phyloP scores from a whole-genome alignment of 2,797 vertebrate species.

The Novumbra hubbsi region DNA sequence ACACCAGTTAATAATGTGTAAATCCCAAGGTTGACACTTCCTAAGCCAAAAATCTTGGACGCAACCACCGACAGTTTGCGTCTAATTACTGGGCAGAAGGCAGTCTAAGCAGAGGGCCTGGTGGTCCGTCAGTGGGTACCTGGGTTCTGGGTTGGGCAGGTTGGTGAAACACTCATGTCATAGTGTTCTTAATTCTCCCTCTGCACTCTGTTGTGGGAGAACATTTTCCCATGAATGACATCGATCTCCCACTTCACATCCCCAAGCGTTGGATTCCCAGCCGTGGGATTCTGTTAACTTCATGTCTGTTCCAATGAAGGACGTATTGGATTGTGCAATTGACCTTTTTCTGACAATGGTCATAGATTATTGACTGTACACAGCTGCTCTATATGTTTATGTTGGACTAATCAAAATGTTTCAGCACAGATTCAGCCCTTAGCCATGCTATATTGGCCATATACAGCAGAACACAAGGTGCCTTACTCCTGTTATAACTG shows the following conservation, averaged over 20 bases:
- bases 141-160: not conserved
- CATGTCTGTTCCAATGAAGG: not conserved
- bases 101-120: not conserved
- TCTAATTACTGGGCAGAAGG: constrained; percentile 40
- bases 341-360: not conserved
- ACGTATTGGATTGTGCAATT: not conserved
- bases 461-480: too few species aligned
- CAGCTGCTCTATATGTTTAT: not conserved
- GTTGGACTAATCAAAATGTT: not conserved
- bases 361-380: not conserved
- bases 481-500: too few species aligned
- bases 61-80: constrained; percentile 17
- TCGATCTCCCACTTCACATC: not conserved
- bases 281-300: not conserved
- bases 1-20: constrained; percentile 31
- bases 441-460: too few species aligned
- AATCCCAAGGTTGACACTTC: constrained; percentile 29
- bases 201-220: not conserved
- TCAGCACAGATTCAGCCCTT: too few species aligned
- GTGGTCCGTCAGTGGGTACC: not conserved
- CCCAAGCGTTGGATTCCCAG: not conserved
- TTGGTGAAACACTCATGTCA: not conserved
- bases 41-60: constrained; percentile 30
- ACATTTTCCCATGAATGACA: not conserved
- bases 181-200: not conserved